Base-by-base conservation (phyloP, 2,888 invertebrate species). In the Carterocephalus palaemon region DNA sequence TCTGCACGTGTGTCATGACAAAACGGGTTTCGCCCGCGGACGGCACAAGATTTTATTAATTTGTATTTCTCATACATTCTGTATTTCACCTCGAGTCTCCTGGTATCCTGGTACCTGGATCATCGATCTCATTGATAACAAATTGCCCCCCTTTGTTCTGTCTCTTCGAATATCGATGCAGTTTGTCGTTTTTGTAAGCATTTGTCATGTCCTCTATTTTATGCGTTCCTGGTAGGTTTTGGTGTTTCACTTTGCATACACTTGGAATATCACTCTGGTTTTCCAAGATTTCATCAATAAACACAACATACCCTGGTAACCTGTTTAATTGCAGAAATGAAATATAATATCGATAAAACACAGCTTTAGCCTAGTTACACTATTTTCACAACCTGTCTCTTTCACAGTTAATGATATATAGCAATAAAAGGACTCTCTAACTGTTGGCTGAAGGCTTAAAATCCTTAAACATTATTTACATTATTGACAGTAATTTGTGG, bases 21-120 rank as follows among this genome's bases (percentile, higher is more conserved):
- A 75, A 82, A 85, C 85, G 69, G 77, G 85, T 85, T 85, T 75
- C 67, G 76, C 72, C 67, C 59, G 67, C 67, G 68, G 67, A 65
- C 67, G 59, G 74, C 71, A 68, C 75, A 76, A 79, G 76, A 80
- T 83, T 84, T 81, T 82, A 85, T 84, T 85, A 85, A 84, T 84
- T 84, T 83, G 79, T 82, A 70, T 79, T 80, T 75, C 75, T 74
- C 71, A 70, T 62, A 45, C 45, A 59, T 62, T 63, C 58, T 62
- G 60, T 64, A 32, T 54, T 70, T 63, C 64, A 72, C 65, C 59
- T 65, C 60, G 56, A 57, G 59, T 64, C 67, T 74, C 56, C 73
- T 76, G 75, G 67, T 64, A 49, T 53, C 72, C 70, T 74, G 67
- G 74, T 75, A 63, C 66, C 51, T 52, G 65, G 54, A 59, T 62